Conservation (phyloP, 2,888 invertebrate genomes). For the Lamellibrachia columna region DNA sequence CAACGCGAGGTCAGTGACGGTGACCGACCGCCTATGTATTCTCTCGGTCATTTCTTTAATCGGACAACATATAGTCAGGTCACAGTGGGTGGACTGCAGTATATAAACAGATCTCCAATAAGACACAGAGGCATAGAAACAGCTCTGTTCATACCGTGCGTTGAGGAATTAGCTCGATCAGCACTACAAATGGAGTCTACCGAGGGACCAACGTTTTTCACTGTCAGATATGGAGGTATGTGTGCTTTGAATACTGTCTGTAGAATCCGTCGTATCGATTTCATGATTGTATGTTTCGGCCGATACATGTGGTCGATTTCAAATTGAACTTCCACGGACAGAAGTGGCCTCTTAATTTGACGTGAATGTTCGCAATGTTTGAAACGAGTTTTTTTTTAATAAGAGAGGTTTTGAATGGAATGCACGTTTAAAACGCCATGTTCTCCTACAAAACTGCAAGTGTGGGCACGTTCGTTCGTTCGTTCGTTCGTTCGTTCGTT, state of each 20-base stretch:
- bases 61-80: background rate
- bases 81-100: background rate
- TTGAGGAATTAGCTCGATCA: background rate
- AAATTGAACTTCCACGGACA: too few species aligned
- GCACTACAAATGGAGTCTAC: background rate
- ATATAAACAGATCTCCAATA: background rate
- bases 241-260: background rate
- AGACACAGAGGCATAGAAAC: background rate
- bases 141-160: background rate
- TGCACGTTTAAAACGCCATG: too few species aligned
- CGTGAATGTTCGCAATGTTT: too few species aligned
- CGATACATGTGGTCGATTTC: too few species aligned
- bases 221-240: slow-evolving; percentile 10
- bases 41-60: background rate
- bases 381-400: too few species aligned
- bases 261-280: too few species aligned
- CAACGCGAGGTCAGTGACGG: background rate
- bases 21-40: background rate
- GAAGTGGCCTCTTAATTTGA: too few species aligned
- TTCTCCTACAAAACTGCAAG: too few species aligned
- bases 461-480: background rate
- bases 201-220: background rate
- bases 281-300: too few species aligned
- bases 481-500: too few species aligned
- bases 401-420: too few species aligned